These are phyloP conservation scores for Gallinago media DNA, from an alignment of 2,113 vertebrate species.

Conservation along the genomic window DNA sequence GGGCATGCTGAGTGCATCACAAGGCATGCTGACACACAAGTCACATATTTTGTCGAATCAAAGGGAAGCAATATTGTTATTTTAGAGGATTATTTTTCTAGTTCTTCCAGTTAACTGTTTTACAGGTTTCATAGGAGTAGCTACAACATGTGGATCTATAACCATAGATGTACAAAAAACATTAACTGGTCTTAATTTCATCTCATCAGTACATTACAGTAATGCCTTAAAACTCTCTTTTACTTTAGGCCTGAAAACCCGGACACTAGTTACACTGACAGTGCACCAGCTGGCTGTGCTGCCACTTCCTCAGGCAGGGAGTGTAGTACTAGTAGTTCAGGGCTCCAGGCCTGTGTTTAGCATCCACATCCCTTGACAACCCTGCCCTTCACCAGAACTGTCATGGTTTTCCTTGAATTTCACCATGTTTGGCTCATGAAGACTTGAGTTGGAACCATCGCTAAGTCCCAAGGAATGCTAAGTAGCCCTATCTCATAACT, in stretches of 20 bases:
- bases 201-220: not conserved
- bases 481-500: not conserved
- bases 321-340: not conserved
- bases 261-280: not conserved
- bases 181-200: not conserved
- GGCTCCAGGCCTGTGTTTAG: not conserved
- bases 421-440: not conserved
- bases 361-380: not conserved
- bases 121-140: not conserved
- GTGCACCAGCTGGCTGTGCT: not conserved
- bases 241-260: not conserved
- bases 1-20: constrained; percentile 30
- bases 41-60: constrained; percentile 14
- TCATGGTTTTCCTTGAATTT: not conserved
- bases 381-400: not conserved
- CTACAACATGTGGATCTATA: not conserved
- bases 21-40: constrained; percentile 1
- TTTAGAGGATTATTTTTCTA: not conserved
- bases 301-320: not conserved
- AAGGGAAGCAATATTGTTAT: constrained; percentile 22
- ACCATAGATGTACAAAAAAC: not conserved
- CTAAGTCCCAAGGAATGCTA: not conserved
- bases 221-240: not conserved
- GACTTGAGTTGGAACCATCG: not conserved
- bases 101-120: not conserved